Conservation (phyloP, 2,888 invertebrate genomes). For the Tinea pellionella region DNA sequence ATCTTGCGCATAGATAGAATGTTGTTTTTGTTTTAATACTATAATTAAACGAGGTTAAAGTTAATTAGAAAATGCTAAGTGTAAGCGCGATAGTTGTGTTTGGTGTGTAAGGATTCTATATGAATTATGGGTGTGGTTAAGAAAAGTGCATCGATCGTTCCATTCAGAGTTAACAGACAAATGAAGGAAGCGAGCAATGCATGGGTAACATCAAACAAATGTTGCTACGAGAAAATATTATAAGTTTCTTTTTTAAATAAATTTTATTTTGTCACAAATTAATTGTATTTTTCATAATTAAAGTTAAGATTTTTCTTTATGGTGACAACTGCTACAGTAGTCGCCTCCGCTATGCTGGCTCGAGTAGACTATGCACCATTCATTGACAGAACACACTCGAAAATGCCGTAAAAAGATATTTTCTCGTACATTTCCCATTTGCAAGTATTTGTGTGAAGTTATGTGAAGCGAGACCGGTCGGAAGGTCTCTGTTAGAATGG, state of each 20-base stretch:
- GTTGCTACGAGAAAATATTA: slow-evolving; percentile 1
- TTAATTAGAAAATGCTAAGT: background rate
- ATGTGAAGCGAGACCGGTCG: slow-evolving; percentile 48
- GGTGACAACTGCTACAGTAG: too few relatives aligned
- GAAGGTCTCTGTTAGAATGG: slow-evolving; percentile 42
- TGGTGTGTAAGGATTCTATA: background rate
- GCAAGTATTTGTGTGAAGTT: background rate
- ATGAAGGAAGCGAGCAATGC: slow-evolving; percentile 45
- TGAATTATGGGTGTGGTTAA: background rate
- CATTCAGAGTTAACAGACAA: background rate
- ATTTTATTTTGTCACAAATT: too few relatives aligned
- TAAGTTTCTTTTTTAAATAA: too few relatives aligned
- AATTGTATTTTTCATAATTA: too few relatives aligned
- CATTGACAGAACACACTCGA: too few relatives aligned
- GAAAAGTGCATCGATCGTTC: slow-evolving; percentile 5
- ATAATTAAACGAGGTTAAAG: background rate
- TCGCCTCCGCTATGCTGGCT: too few relatives aligned
- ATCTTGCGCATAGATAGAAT: too few relatives aligned
- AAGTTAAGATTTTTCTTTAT: too few relatives aligned
- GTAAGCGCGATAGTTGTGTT: background rate
- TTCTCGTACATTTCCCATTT: background rate
- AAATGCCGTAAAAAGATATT: too few relatives aligned
- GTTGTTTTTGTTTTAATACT: too few relatives aligned
- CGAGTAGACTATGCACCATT: too few relatives aligned
- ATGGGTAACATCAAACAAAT: background rate